Conservation (phyloP, 2,888 invertebrate genomes). For the Eristalis arbustorum region DNA sequence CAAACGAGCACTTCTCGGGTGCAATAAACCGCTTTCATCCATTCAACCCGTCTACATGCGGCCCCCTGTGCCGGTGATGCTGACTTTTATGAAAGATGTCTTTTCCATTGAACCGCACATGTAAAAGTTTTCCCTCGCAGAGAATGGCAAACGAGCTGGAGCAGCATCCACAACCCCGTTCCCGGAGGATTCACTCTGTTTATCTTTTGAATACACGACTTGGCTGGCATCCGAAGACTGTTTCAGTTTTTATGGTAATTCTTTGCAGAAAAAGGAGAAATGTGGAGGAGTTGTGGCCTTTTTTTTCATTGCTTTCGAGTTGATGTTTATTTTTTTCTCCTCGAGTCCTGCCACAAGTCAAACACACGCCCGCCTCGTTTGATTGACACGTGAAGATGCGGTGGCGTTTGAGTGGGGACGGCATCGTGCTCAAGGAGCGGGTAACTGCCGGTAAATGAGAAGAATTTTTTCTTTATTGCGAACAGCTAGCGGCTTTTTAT, state of each 20-base stretch:
- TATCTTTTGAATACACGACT: not conserved
- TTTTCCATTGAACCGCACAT: slow-evolving; percentile 20
- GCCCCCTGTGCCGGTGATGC: not conserved
- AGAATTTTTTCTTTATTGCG: not conserved
- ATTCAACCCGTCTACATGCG: not conserved
- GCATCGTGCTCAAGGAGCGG: not conserved
- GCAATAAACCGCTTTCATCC: slow-evolving; percentile 26
- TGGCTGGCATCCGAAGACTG: not conserved
- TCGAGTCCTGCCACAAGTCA: not conserved
- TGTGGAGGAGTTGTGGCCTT: not conserved
- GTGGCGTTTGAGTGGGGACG: not conserved
- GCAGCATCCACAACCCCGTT: not conserved
- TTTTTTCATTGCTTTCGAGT: not conserved
- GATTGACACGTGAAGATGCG: slow-evolving; percentile 11
- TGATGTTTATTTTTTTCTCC: not conserved
- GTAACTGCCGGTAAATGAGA: not conserved
- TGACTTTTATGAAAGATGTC: slow-evolving; percentile 33
- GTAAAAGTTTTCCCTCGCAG: slow-evolving; percentile 14
- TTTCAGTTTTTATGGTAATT: not conserved
- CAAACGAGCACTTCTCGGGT: not conserved
- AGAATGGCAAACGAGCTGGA: not conserved
- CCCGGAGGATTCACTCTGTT: not conserved
- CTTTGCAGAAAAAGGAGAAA: not conserved
- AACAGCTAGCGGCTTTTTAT: not conserved
- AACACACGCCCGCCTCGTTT: not conserved